Base-by-base conservation (phyloP, 2,888 invertebrate species). In the Melieria crassipennis region DNA sequence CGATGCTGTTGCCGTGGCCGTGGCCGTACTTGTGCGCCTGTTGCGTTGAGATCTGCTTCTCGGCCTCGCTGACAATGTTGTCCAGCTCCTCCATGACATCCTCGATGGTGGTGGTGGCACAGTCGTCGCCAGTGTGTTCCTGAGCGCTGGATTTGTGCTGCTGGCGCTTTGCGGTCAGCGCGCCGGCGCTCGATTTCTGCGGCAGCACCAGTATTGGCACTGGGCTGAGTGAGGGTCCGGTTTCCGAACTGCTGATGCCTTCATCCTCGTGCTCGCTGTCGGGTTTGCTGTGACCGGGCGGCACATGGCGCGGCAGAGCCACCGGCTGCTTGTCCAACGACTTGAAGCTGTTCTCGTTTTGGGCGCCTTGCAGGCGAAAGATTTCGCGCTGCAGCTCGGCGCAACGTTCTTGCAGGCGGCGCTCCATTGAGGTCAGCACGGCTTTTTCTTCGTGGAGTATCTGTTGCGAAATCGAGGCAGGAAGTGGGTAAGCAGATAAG, bases 81-180 rank as follows among this genome's bases (percentile, higher is more conserved):
- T 93, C 90, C 52, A 95, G 86, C 84, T 95, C 94, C 85, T 94
- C 94, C 80, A 95, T 94, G 3, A 94, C 95, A 86, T 94, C 94
- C 79, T 95, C 94, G 74, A 95, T 94, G 3, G 94, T 94, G 0
- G 94, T 93, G 86, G 94, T 72, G 88, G 83, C 80, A 3, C 79
- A 79, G 13, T 81, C 79, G 45, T 90, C 87, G 70, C 73, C 46
- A 75, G 57, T 46, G 72, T 75, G 62, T 72, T 91, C 46, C 43
- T 67, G 62, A 43, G 66, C 55, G 43, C 66, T 71, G 9, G 56
- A 45, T 63, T 67, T 63, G 30, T 61, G 56, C 16, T 72, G 69
- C 10, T 57, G 67, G 0, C 65, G 66, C 5, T 66, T 61, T 30
- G 68, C 71, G 30, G 67, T 70, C 6, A 16, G 6, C 55, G 58